phyloP scores from a whole-genome alignment of 2,797 vertebrate genomes.

The Myotis myotis region DNA sequence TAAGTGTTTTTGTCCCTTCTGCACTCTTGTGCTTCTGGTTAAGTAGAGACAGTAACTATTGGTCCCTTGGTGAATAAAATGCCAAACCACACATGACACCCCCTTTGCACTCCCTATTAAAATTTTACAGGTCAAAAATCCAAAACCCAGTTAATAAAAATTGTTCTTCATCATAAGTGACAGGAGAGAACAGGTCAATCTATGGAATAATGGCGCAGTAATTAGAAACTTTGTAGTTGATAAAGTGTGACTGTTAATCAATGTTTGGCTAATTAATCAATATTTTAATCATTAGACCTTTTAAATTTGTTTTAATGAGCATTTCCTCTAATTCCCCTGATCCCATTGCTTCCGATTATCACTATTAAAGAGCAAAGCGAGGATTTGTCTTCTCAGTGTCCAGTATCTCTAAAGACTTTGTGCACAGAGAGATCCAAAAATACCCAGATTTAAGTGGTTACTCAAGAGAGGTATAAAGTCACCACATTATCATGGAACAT shows the following conservation, averaged over 20 bases:
- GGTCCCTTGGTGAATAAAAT: constrained; percentile 94
- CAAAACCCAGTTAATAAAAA: constrained; percentile 98
- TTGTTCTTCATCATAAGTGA: constrained; percentile 97
- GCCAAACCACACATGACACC: constrained; percentile 93
- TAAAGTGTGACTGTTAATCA: constrained; percentile 99
- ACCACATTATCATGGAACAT: background rate
- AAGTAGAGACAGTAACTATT: constrained; percentile 93
- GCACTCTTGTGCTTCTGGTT: constrained; percentile 91
- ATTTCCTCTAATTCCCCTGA: constrained; percentile 95
- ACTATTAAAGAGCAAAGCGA: constrained; percentile 88
- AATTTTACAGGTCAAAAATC: constrained; percentile 99
- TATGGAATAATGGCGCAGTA: constrained; percentile 93
- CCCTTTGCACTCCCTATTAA: constrained; percentile 95
- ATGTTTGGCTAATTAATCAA: constrained; percentile 99
- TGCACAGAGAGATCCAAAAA: background rate
- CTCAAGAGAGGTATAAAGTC: constrained; percentile 34
- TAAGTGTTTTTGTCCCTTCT: constrained; percentile 85
- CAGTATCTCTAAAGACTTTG: constrained; percentile 53
- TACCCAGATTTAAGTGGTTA: constrained; percentile 45
- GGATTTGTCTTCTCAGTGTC: constrained; percentile 73
- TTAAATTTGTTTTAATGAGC: constrained; percentile 93
- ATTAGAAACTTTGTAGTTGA: constrained; percentile 97
- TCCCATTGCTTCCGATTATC: constrained; percentile 88
- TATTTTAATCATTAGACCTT: constrained; percentile 99
- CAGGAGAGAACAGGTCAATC: constrained; percentile 94